Conservation (phyloP, 2,797 vertebrate species). For the Presbytis comata region DNA sequence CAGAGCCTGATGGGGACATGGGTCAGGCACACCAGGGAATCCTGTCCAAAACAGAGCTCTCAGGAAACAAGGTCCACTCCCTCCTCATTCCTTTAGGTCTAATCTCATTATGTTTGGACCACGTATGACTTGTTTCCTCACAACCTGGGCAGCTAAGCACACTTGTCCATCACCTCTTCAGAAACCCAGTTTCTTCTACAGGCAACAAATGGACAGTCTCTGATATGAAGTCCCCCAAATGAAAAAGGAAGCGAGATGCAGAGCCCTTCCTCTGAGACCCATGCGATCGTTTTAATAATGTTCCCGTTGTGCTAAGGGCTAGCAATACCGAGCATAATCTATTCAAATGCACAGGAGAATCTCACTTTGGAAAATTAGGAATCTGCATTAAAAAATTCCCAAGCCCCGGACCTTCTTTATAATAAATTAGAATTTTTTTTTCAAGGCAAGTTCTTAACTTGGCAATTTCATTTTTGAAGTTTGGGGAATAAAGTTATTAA, state of each 20-base stretch:
- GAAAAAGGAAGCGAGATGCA: constrained; percentile 58
- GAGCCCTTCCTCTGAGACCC: constrained; percentile 61
- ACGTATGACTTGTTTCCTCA: neutral
- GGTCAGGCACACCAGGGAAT: neutral
- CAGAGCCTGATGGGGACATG: neutral
- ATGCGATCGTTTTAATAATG: constrained; percentile 63
- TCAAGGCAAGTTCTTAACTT: constrained; percentile 44
- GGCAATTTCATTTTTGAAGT: constrained; percentile 72
- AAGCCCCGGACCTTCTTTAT: constrained; percentile 65
- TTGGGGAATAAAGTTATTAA: constrained; percentile 76
- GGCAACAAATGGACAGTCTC: neutral
- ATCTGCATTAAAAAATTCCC: constrained; percentile 74
- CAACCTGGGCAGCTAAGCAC: neutral
- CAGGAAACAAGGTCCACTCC: neutral
- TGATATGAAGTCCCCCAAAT: constrained; percentile 60
- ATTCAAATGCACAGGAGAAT: constrained; percentile 63
- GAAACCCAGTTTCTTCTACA: constrained; percentile 57
- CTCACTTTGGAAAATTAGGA: constrained; percentile 77
- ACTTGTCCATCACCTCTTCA: neutral
- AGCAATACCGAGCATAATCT: constrained; percentile 50
- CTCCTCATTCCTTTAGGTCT: neutral
- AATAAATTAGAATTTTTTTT: constrained; percentile 64
- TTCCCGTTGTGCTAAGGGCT: constrained; percentile 64
- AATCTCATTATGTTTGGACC: constrained; percentile 2
- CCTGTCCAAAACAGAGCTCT: neutral